Evolutionary conservation across 2,888 invertebrate genomes (phyloP).

Genomic region (Nemotelus nigrinus): DNA sequence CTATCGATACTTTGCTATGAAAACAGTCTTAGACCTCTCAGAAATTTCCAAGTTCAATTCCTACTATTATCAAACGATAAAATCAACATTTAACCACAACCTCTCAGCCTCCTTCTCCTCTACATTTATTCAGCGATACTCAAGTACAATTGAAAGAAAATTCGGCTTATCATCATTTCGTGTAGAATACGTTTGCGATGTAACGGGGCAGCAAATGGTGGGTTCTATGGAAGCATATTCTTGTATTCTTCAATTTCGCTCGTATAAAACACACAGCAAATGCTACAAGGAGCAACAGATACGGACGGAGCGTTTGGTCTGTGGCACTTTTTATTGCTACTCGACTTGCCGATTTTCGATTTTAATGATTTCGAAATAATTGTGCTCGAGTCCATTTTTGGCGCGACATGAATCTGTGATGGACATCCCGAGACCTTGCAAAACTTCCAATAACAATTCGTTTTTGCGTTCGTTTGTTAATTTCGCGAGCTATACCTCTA

Average conservation of each 20-base stretch:
- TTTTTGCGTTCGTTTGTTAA: background rate
- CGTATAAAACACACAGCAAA: background rate
- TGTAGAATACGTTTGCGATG: conserved; percentile 1
- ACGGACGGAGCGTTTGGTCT: background rate
- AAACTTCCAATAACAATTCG: conserved; percentile 10
- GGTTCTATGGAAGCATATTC: background rate
- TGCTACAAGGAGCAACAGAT: background rate
- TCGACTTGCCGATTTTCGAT: conserved; percentile 50
- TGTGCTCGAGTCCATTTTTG: conserved; percentile 54
- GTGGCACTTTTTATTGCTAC: conserved; percentile 43
- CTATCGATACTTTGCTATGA: no score
- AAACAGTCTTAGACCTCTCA: no score
- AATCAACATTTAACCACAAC: no score
- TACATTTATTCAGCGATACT: background rate
- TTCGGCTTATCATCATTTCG: conserved; percentile 12
- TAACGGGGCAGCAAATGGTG: background rate
- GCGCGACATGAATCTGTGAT: conserved; percentile 42
- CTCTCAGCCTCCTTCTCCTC: background rate
- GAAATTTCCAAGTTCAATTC: no score
- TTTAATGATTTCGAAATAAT: conserved; percentile 56
- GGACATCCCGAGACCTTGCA: conserved; percentile 20
- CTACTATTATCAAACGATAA: no score
- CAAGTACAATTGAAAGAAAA: conserved; percentile 24
- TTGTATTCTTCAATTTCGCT: background rate
- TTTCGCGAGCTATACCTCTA: background rate